A percentile compares a stretch with the other conserved stretches of the same genome.
Conservation (phyloP, 2,797 vertebrate genomes). For the Bradypodion ventrale region DNA sequence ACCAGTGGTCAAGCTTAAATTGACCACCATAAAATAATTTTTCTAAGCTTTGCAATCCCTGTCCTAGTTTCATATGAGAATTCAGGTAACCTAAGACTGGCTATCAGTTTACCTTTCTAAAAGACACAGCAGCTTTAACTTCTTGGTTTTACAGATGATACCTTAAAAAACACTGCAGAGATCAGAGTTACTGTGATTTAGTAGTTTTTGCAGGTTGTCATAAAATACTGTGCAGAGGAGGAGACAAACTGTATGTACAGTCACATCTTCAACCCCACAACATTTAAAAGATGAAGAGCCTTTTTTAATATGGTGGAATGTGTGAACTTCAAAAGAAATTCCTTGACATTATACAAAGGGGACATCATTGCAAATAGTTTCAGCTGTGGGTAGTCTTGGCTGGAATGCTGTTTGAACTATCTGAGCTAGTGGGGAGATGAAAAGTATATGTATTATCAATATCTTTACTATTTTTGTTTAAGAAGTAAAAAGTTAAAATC, state of each 20-base stretch:
- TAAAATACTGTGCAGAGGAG: not conserved
- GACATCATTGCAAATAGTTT: not conserved
- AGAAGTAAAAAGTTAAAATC: not conserved
- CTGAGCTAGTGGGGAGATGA: not conserved
- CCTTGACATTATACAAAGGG: not conserved
- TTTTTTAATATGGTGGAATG: not conserved
- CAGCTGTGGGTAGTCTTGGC: not conserved
- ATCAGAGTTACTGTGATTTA: not conserved
- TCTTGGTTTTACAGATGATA: not conserved
- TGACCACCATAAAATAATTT: not conserved
- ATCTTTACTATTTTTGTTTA: not conserved
- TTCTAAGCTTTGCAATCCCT: not conserved
- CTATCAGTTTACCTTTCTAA: not conserved
- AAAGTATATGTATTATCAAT: not conserved
- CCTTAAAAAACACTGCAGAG: not conserved
- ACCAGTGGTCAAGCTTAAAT: too few relatives aligned
- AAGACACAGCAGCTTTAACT: not conserved
- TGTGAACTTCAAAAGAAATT: not conserved
- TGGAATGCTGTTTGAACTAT: not conserved
- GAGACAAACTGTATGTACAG: not conserved
- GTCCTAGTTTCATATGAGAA: not conserved
- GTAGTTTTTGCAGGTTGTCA: not conserved
- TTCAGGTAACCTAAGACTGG: not conserved
- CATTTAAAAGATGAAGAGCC: not conserved
- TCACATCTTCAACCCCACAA: not conserved